These are phyloP conservation scores for Elymnias hypermnestra DNA, from an alignment of 1,140 invertebrate genomes.

Conservation along the genomic window DNA sequence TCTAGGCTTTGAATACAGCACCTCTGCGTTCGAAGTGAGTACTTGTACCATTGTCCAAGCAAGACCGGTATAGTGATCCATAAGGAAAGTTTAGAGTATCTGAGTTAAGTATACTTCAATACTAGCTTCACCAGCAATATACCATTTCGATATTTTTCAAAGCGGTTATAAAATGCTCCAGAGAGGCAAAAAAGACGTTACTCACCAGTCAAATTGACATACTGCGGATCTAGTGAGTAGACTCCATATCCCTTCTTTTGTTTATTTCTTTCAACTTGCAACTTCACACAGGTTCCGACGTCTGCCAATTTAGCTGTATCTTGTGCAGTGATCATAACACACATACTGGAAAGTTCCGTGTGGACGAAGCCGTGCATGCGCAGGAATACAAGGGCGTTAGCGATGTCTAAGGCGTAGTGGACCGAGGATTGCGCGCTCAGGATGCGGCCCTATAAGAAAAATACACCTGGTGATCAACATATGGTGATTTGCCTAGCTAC, in stretches of 20 bases:
- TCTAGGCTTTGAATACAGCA: no score
- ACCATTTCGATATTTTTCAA: no score
- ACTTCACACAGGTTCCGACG: conserved; percentile 42
- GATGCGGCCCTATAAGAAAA: conserved; percentile 53
- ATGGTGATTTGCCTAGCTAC: no score
- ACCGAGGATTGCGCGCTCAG: conserved; percentile 57
- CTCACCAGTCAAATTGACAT: conserved; percentile 60
- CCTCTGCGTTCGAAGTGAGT: no score
- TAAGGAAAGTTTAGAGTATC: no score
- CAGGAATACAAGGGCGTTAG: conserved; percentile 59
- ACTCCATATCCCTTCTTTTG: conserved; percentile 34
- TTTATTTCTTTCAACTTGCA: conserved; percentile 22
- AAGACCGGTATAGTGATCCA: no score
- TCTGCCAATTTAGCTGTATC: conserved; percentile 62
- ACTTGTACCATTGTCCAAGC: no score
- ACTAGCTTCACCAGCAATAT: no score
- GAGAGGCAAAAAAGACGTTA: background rate
- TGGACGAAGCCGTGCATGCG: conserved; percentile 65
- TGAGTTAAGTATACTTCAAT: no score
- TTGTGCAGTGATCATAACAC: conserved; percentile 52
- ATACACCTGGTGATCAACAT: no score
- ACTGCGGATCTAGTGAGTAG: conserved; percentile 51
- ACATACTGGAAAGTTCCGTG: conserved; percentile 52
- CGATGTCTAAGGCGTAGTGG: conserved; percentile 54
- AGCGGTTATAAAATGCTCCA: background rate